phyloP scores from a whole-genome alignment of 2,888 invertebrate species.

The Drosophila suboccidentalis region DNA sequence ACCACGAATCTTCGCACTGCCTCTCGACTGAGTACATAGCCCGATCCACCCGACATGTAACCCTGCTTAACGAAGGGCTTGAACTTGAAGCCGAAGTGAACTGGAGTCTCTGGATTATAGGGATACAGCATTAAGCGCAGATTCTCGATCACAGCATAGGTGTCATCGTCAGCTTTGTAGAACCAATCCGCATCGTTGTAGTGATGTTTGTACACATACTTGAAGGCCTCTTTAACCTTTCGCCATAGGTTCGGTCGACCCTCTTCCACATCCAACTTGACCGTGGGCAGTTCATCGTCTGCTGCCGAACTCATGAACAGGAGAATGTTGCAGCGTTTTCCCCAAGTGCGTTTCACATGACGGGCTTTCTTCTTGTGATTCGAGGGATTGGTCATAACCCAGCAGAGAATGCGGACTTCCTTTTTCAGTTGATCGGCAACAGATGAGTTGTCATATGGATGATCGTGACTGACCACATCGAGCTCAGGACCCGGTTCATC shows the following conservation, averaged over 20 bases:
- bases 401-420: constrained; percentile 95
- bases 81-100: constrained; percentile 96
- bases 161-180: constrained; percentile 99
- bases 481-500: neutral
- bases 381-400: constrained; percentile 96
- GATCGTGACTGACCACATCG: constrained; percentile 24
- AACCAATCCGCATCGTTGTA: constrained; percentile 96
- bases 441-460: constrained; percentile 87
- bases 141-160: constrained; percentile 97
- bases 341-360: constrained; percentile 98
- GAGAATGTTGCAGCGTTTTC: constrained; percentile 93
- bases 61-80: constrained; percentile 90
- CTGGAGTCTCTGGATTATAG: constrained; percentile 89
- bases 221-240: constrained; percentile 97
- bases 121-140: constrained; percentile 93
- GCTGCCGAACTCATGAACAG: constrained; percentile 93
- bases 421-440: constrained; percentile 90
- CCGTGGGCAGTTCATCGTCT: constrained; percentile 90
- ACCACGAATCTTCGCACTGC: constrained; percentile 92
- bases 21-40: constrained; percentile 95
- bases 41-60: constrained; percentile 96
- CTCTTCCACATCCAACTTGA: constrained; percentile 93
- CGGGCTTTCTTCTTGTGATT: constrained; percentile 95
- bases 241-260: constrained; percentile 96
- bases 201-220: constrained; percentile 93